These are phyloP conservation scores for Agapornis roseicollis DNA, from an alignment of 2,113 vertebrate genomes.

Conservation along the genomic window DNA sequence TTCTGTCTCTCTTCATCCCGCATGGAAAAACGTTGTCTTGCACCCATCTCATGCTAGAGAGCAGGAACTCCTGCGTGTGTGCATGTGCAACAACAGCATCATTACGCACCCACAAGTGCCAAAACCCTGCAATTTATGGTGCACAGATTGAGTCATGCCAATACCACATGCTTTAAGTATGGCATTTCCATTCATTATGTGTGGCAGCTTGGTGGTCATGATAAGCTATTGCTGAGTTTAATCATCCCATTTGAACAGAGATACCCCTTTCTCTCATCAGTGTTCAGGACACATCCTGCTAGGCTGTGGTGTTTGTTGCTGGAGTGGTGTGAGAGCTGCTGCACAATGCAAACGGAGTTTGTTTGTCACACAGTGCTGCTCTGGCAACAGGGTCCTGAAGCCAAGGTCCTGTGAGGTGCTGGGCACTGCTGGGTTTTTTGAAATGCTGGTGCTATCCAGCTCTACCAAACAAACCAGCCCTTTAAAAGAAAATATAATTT, in stretches of 20 bases:
- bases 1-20: background rate
- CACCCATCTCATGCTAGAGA: accelerated
- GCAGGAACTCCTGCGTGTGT: background rate
- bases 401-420: background rate
- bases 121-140: accelerated
- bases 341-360: background rate
- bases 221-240: background rate
- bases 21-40: background rate
- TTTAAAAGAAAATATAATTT: background rate
- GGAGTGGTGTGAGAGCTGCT: background rate
- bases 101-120: background rate
- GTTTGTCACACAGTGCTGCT: background rate
- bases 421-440: background rate
- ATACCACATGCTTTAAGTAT: accelerated
- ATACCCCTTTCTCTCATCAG: background rate
- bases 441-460: background rate
- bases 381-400: background rate
- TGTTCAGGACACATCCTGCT: background rate
- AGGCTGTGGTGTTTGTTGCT: background rate
- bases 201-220: accelerated
- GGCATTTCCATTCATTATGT: background rate
- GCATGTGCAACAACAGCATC: background rate
- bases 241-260: background rate
- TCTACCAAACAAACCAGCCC: too few relatives aligned
- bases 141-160: accelerated